phyloP scores from a whole-genome alignment of 2,797 vertebrate species.

The Echeneis naucrates region DNA sequence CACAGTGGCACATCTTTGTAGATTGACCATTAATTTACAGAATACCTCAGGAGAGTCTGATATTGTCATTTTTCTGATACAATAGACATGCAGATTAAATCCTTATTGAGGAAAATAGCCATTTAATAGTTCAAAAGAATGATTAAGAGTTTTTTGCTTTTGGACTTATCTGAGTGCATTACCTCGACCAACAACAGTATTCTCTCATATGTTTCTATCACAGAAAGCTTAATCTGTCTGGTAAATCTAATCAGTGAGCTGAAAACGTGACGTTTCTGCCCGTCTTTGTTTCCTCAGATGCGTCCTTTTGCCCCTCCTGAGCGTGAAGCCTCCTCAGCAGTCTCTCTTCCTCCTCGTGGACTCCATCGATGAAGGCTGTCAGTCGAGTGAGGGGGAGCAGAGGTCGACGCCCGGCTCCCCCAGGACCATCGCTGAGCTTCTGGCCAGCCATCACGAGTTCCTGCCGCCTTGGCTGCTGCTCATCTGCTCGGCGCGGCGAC shows the following conservation, averaged over 20 bases:
- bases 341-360: slow-evolving; percentile 94
- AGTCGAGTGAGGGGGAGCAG: slow-evolving; percentile 88
- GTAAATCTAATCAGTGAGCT: not conserved
- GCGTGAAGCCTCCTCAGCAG: slow-evolving; percentile 90
- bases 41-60: too few relatives aligned
- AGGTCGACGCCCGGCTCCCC: slow-evolving; percentile 84
- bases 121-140: not conserved
- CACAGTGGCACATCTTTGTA: not conserved
- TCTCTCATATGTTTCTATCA: not conserved
- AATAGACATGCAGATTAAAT: not conserved
- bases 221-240: not conserved
- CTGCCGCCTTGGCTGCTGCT: slow-evolving; percentile 97
- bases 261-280: not conserved
- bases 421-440: slow-evolving; percentile 93
- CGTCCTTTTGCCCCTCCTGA: slow-evolving; percentile 92
- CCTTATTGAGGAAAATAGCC: not conserved
- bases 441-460: slow-evolving; percentile 95
- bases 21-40: too few relatives aligned
- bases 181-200: too few relatives aligned
- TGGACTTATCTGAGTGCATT: too few relatives aligned
- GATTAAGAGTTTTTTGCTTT: too few relatives aligned
- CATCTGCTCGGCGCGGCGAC: slow-evolving; percentile 93
- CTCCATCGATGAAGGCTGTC: slow-evolving; percentile 95
- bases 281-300: slow-evolving; percentile 83
- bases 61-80: not conserved